phyloP scores from a whole-genome alignment of 2,113 vertebrate genomes.

The Nothoprocta perdicaria region DNA sequence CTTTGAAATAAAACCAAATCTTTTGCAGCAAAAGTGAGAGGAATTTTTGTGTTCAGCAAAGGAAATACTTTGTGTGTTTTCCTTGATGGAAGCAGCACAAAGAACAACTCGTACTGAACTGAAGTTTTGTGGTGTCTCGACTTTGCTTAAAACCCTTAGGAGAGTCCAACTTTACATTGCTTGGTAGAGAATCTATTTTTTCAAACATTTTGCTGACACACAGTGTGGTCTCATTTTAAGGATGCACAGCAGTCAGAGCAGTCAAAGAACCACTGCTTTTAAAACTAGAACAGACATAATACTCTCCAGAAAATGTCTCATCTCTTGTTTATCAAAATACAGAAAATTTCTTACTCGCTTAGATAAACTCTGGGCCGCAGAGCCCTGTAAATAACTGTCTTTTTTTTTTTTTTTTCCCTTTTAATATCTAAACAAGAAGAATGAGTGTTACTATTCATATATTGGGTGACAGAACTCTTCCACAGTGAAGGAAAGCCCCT shows the following conservation, averaged over 20 bases:
- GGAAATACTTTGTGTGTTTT: conserved; percentile 34
- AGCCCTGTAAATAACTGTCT: neutral
- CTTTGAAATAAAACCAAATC: conserved; percentile 40
- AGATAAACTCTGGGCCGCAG: neutral
- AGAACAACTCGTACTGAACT: conserved; percentile 28
- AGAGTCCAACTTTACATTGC: conserved; percentile 12
- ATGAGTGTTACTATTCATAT: neutral
- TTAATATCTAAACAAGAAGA: neutral
- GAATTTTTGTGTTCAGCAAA: conserved; percentile 49
- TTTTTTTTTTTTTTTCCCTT: neutral
- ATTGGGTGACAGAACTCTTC: neutral
- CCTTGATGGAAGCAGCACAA: conserved; percentile 40
- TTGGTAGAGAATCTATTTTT: conserved; percentile 44
- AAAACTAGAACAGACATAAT: neutral
- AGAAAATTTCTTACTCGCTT: neutral
- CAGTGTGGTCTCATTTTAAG: conserved; percentile 20
- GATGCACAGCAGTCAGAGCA: neutral
- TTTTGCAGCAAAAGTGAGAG: conserved; percentile 36
- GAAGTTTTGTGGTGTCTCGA: conserved; percentile 57
- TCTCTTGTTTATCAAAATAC: neutral
- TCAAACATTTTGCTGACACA: conserved; percentile 11
- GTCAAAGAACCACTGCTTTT: conserved; percentile 21
- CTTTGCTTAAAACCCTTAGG: conserved; percentile 46
- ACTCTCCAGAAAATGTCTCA: conserved; percentile 3
- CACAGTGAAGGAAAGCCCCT: neutral